These are phyloP conservation scores for Dysidea cf. avara DNA, from an alignment of 37 sponge, comb jelly and placozoan species.

Conservation along the genomic window DNA sequence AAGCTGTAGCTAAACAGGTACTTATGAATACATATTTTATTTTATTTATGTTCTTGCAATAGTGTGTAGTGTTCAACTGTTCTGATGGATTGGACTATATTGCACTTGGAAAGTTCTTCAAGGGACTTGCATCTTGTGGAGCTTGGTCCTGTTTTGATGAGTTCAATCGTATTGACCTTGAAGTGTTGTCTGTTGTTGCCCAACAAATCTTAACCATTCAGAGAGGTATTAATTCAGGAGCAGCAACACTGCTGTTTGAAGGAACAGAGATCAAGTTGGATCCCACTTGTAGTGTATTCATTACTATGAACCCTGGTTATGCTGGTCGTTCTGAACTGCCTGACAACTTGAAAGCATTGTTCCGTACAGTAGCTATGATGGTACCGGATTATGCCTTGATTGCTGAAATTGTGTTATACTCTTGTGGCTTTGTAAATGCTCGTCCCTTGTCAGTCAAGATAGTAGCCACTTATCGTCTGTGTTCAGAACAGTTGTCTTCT, in stretches of 20 bases:
- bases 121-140: constrained; percentile 98
- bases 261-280: constrained; percentile 98
- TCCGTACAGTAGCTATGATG: constrained; percentile 99
- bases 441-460: constrained; percentile 98
- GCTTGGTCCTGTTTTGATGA: constrained; percentile 99
- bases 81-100: constrained; percentile 99
- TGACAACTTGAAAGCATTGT: constrained; percentile 97
- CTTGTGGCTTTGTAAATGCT: constrained; percentile 97
- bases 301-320: constrained; percentile 99
- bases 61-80: constrained; percentile 99
- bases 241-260: constrained; percentile 88
- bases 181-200: constrained; percentile 64
- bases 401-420: constrained; percentile 97
- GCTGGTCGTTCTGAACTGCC: constrained; percentile 98
- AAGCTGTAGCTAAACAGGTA: constrained; percentile 98
- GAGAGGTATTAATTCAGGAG: constrained; percentile 71
- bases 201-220: constrained; percentile 9
- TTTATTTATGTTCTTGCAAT: neutral
- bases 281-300: constrained; percentile 97
- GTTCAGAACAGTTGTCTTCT: constrained; percentile 98
- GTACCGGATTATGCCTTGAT: constrained; percentile 99
- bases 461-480: constrained; percentile 97
- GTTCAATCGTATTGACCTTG: constrained; percentile 98
- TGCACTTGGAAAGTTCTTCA: constrained; percentile 99
- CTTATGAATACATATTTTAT: neutral